phyloP scores from a whole-genome alignment of 1,140 invertebrate genomes.

The Ostrea denselamellosa region DNA sequence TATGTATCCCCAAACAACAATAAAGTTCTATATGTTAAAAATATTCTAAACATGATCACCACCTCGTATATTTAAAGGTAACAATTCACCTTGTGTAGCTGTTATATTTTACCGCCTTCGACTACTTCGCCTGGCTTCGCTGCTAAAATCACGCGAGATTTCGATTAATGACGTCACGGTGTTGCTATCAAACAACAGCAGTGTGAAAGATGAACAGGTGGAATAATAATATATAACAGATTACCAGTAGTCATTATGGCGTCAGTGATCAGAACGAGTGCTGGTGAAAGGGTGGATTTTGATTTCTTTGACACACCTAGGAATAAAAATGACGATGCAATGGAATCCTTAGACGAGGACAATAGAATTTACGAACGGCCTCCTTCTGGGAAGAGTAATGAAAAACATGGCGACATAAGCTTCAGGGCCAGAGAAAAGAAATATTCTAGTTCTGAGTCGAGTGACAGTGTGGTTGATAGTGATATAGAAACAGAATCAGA shows the following conservation, averaged over 20 bases:
- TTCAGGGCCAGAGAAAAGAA: constrained; percentile 40
- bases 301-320: constrained; percentile 71
- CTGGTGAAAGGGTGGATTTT: constrained; percentile 64
- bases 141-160: constrained; percentile 57
- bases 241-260: constrained; percentile 28
- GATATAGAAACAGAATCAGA: constrained; percentile 48
- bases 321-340: constrained; percentile 45
- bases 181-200: constrained; percentile 68
- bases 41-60: too few relatives aligned
- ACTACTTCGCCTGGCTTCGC: background rate
- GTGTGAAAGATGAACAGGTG: constrained; percentile 50
- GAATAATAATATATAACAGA: constrained; percentile 42
- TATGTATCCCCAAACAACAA: too few relatives aligned
- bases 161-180: constrained; percentile 57
- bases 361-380: constrained; percentile 48
- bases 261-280: constrained; percentile 29
- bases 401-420: constrained; percentile 50
- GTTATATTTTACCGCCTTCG: constrained; percentile 53
- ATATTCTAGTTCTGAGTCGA: constrained; percentile 55
- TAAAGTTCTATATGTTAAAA: too few relatives aligned
- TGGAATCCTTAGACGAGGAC: constrained; percentile 40
- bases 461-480: constrained; percentile 47
- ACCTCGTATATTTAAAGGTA: too few relatives aligned
- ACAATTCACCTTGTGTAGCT: too few relatives aligned
- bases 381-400: constrained; percentile 41